Evolutionary conservation across 2,113 vertebrate genomes (phyloP).

Genomic region (Notarius lentiginosus): DNA sequence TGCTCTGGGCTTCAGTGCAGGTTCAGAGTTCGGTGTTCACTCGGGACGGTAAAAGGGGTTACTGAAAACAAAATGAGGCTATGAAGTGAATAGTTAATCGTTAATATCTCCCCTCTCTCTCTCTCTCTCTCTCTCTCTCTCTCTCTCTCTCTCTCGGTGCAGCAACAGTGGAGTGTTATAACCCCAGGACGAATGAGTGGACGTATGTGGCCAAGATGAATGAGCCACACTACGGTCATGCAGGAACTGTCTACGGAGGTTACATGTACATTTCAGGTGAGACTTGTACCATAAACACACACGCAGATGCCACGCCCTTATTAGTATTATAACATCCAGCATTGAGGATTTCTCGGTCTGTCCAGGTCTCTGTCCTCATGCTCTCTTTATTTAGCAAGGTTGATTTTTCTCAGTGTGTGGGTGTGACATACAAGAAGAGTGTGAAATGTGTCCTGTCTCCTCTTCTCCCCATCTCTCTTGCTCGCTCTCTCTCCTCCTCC

Average conservation of each 20-base stretch:
- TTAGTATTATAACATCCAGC: neutral
- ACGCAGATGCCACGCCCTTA: neutral
- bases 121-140: neutral
- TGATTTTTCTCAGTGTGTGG: conserved; percentile 9
- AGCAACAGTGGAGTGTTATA: conserved; percentile 99
- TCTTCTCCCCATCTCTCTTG: no score
- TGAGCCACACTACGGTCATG: conserved; percentile 96
- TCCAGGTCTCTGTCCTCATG: neutral
- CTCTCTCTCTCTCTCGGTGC: conserved; percentile 9
- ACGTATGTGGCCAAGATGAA: conserved; percentile 98
- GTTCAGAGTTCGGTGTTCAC: neutral
- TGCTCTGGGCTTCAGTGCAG: neutral
- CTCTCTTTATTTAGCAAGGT: neutral
- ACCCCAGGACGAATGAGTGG: conserved; percentile 97
- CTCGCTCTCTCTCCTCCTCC: no score
- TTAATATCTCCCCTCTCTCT: conserved; percentile 9
- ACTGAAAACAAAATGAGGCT: neutral
- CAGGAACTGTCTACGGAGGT: conserved; percentile 94
- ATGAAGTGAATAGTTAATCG: no score
- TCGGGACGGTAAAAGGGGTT: neutral
- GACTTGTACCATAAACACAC: neutral
- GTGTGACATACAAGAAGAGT: neutral
- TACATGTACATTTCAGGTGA: conserved; percentile 98
- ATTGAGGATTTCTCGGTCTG: neutral
- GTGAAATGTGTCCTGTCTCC: neutral